Conservation (phyloP, 2,113 vertebrate genomes). For the Spea multiplicata region DNA sequence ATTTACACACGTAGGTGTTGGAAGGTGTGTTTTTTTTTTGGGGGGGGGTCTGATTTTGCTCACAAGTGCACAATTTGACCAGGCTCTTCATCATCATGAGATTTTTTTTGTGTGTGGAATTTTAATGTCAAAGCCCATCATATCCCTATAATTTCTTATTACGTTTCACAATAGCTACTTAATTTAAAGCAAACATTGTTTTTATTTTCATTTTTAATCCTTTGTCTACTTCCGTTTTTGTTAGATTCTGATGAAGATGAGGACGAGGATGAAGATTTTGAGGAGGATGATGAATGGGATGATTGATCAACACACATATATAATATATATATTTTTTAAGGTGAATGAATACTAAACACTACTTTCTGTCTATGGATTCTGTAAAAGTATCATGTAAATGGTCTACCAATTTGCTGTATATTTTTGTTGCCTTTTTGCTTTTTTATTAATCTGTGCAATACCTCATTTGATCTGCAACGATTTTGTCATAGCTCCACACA, state of each 20-base stretch:
- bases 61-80: too few relatives aligned
- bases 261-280: constrained; percentile 95
- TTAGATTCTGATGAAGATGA: constrained; percentile 96
- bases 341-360: constrained; percentile 83
- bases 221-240: constrained; percentile 36
- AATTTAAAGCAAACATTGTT: too few relatives aligned
- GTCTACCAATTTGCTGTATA: constrained; percentile 92
- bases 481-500: constrained; percentile 79
- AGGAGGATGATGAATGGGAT: constrained; percentile 98
- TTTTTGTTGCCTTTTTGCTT: constrained; percentile 92
- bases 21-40: background rate
- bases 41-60: too few relatives aligned
- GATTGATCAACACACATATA: constrained; percentile 78
- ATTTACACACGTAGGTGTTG: too few relatives aligned
- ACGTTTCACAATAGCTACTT: too few relatives aligned
- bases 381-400: constrained; percentile 92
- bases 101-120: too few relatives aligned
- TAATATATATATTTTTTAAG: constrained; percentile 80
- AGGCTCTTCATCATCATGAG: too few relatives aligned
- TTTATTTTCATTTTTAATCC: too few relatives aligned
- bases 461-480: constrained; percentile 90
- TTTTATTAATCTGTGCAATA: constrained; percentile 96
- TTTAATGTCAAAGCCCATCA: too few relatives aligned
- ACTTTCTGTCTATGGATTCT: constrained; percentile 86
- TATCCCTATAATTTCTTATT: too few relatives aligned